Evolutionary conservation across 2,113 vertebrate species (phyloP), one percentile per base, ranked within the genome.

Genomic region (Clinocottus analis): DNA sequence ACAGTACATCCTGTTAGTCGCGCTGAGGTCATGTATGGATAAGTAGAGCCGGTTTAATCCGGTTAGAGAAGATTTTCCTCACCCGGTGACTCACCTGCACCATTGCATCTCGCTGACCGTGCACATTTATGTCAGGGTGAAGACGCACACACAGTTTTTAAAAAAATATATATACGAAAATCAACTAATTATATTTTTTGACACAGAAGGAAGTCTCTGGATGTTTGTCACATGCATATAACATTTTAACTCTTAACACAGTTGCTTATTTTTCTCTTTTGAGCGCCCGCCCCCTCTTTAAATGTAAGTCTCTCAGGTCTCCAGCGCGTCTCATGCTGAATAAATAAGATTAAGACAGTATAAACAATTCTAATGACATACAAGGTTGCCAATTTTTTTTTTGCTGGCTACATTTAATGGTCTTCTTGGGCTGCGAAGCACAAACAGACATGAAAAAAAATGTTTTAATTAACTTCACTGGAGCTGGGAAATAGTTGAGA

Each of bases 301-400:
- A 27, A 53, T 49, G 3, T 14, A 29, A 10, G 58, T 56, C 29
- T 53, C 68, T 64, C 58, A 35, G 62, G 45, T 66, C 84, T 84
- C 41, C 49, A 37, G 53, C 51, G 63, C 1, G 37, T 77, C 75
- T 66, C 75, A 55, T n/a, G 5, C 63, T 43, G 59, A 72, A 67
- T 84, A 88, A 89, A 90, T 79, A 84, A 80, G 83, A 88, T 86
- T 88, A 84, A 78, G 69, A 70, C 55, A 80, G 56, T 51, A n/a
- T 90, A 88, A 89, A 89, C 85, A 86, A 70, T 55, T 77, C 53
- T 83, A 80, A 87, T 82, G 81, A 86, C 76, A 84, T 41, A 55
- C 56, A 67, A 37, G 63, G 80, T 56, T 79, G 83, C 82, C 82
- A 84, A 80, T 77, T 69, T 83, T 59, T 65, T 45, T 55, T 55